Conservation (phyloP, 2,888 invertebrate species). For the Meta bourneti region DNA sequence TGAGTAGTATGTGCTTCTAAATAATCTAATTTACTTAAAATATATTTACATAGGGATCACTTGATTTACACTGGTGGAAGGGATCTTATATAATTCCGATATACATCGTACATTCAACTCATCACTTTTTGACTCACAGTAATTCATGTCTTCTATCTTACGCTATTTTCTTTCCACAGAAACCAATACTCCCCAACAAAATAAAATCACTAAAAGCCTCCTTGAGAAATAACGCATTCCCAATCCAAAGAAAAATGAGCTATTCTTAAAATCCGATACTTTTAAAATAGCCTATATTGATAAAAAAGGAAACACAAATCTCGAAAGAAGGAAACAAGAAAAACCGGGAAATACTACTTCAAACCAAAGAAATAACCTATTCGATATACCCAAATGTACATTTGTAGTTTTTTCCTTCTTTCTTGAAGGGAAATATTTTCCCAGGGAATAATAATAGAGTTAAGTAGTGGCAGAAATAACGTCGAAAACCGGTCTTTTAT, state of each 20-base stretch:
- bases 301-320: background rate
- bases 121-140: background rate
- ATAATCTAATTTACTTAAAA: too few species aligned
- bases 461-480: slow-evolving; percentile 60
- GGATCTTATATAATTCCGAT: too few species aligned
- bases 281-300: slow-evolving; percentile 28
- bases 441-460: slow-evolving; percentile 53
- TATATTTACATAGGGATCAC: too few species aligned
- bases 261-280: slow-evolving; percentile 37
- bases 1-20: too few species aligned
- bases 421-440: slow-evolving; percentile 36
- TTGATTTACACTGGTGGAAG: too few species aligned
- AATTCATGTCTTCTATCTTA: background rate
- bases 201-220: background rate
- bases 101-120: background rate
- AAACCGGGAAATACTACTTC: slow-evolving; percentile 33
- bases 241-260: background rate
- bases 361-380: slow-evolving; percentile 40
- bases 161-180: background rate
- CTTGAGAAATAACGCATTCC: background rate
- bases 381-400: slow-evolving; percentile 30
- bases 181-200: background rate
- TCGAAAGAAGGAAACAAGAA: background rate
- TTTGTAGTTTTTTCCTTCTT: slow-evolving; percentile 27
- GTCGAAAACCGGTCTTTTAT: slow-evolving; percentile 48